Evolutionary conservation across 2,113 vertebrate species (phyloP), one percentile per base, ranked within the genome.

Genomic region (Ctenodactylus gundi): DNA sequence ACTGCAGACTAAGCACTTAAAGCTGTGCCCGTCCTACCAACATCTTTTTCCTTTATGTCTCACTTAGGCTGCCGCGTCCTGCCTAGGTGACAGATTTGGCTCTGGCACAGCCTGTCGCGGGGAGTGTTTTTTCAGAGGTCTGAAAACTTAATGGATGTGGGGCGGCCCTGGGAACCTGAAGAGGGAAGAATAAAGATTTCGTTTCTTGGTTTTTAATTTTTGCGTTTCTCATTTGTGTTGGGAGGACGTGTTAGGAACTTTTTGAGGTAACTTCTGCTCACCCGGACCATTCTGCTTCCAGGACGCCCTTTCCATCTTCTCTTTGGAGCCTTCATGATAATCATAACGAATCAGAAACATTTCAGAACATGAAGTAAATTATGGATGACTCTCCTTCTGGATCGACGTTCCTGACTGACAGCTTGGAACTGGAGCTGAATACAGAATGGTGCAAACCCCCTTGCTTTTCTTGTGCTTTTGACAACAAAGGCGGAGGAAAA

Each of bases 401-500:
- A 70, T 98, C 98, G 2, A 97, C 98, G 2, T 98, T 98, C 49
- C 92, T 98, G 86, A 98, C 98, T 18, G 98, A 99, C 46, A 98
- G 98, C 91, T 97, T 98, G 93, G 99, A 99, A 77, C 96, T 98
- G 93, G 97, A 98, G 34, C 97, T 98, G 95, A 98, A 98, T 20
- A 96, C 97, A 5, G 97, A 97, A 12, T 97, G 96, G 94, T 96
- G 98, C 65, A 98, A 58, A 9, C 98, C 97, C 0, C 98, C 99
- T 18, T 98, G 97, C 93, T 99, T 99, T 97, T 99, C 98, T 58
- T 99, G 99, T 96, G 98, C 96, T 86, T 98, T 97, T 67, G 97
- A 98, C 76, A 97, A 88, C 83, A 97, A 97, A 67, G 99, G 97
- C 67, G 98, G 98, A 70, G 95, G 97, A 31, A 98, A 96, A 83